Percentiles rank a stretch among this genome's conserved stretches.
Evolutionary conservation across 2,888 invertebrate species (phyloP).

Genomic region (Cremastobaeus sp.): DNA sequence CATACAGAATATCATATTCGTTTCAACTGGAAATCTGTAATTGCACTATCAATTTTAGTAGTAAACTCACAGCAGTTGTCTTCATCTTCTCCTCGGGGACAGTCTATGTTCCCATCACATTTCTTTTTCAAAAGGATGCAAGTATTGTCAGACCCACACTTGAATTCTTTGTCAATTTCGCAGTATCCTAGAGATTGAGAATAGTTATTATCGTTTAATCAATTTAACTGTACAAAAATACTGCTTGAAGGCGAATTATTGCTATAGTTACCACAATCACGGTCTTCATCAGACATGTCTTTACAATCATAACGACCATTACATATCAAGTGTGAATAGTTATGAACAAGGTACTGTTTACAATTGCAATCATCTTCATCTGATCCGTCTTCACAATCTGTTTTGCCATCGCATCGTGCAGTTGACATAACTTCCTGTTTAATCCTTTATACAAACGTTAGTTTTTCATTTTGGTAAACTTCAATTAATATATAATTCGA

Average conservation of each 20-base stretch:
- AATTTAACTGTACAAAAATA: not conserved
- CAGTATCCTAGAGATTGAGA: constrained; percentile 81
- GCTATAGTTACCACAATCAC: constrained; percentile 82
- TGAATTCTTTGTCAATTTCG: constrained; percentile 80
- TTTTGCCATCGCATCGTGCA: constrained; percentile 83
- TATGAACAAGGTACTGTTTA: constrained; percentile 82
- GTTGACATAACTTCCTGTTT: constrained; percentile 79
- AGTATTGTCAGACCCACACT: constrained; percentile 82
- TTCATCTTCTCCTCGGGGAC: constrained; percentile 87
- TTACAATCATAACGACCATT: constrained; percentile 87
- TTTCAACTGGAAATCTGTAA: not conserved
- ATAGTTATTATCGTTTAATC: no score
- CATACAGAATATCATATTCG: not conserved
- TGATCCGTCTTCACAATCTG: constrained; percentile 90
- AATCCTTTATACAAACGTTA: constrained; percentile 80
- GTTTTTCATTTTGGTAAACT: no score
- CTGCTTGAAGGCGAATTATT: not conserved
- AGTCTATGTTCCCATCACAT: constrained; percentile 84
- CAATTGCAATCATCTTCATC: constrained; percentile 88
- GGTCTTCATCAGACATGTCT: constrained; percentile 86
- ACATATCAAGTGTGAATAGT: constrained; percentile 82
- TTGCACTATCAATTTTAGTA: no score
- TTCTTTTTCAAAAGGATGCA: constrained; percentile 82
- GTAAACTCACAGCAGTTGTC: constrained; percentile 86
- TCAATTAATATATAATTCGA: no score